Evolutionary conservation across 2,113 vertebrate genomes (phyloP).

Genomic region (Lycaon pictus): DNA sequence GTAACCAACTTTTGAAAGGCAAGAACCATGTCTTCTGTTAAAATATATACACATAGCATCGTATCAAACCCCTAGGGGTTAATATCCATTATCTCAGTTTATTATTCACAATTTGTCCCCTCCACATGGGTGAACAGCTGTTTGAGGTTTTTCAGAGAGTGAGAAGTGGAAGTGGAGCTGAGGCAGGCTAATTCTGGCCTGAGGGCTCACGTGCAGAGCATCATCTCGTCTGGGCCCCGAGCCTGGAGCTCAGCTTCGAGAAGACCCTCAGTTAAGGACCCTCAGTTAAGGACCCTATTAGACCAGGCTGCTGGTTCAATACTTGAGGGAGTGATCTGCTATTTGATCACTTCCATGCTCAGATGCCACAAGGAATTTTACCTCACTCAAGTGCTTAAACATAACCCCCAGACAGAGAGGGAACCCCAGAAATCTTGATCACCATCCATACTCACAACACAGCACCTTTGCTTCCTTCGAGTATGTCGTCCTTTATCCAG

Average conservation of each 20-base stretch:
- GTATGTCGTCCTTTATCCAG: neutral
- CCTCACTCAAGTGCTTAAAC: neutral
- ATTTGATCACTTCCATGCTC: neutral
- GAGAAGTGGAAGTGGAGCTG: neutral
- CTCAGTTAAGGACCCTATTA: neutral
- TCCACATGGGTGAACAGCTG: neutral
- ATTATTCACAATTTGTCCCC: neutral
- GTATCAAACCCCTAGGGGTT: fast-evolving
- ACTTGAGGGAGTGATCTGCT: neutral
- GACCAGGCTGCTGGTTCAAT: neutral
- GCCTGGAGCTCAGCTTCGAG: fast-evolving
- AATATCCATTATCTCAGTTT: neutral
- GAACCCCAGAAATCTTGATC: neutral
- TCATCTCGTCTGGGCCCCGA: neutral
- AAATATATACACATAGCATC: neutral
- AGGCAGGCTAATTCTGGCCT: neutral
- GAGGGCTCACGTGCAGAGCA: fast-evolving
- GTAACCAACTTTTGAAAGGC: neutral
- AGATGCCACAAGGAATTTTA: neutral
- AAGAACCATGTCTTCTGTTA: neutral
- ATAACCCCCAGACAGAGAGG: neutral
- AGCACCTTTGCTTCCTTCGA: neutral
- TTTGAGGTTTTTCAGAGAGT: neutral
- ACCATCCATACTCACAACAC: neutral
- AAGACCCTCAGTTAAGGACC: neutral